These are phyloP conservation scores for Irena cyanogastra DNA, from an alignment of 2,113 vertebrate species.

Conservation along the genomic window DNA sequence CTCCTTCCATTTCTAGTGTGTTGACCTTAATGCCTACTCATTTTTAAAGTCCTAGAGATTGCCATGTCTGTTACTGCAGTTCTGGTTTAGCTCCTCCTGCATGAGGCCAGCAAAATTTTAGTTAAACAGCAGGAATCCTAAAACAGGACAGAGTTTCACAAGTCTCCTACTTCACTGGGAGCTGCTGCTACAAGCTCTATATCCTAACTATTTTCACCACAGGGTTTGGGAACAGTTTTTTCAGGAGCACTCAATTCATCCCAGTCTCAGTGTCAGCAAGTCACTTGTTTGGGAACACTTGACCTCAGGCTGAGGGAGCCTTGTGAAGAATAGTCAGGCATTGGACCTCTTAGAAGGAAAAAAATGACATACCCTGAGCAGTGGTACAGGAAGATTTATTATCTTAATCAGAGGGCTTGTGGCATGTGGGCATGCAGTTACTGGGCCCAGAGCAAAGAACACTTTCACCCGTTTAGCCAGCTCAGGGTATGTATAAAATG, in stretches of 20 bases:
- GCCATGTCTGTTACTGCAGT: background rate
- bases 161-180: background rate
- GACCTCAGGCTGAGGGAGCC: background rate
- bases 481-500: conserved; percentile 88
- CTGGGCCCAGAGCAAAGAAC: conserved; percentile 85
- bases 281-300: background rate
- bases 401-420: conserved; percentile 81
- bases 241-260: background rate
- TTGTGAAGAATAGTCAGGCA: background rate
- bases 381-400: conserved; percentile 67
- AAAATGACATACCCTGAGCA: conserved; percentile 77
- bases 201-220: background rate
- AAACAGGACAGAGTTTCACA: background rate
- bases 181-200: background rate
- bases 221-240: background rate
- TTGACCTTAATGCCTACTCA: background rate
- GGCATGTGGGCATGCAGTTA: conserved; percentile 72
- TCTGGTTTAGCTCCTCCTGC: background rate
- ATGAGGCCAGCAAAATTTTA: background rate
- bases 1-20: background rate
- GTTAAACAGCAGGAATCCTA: background rate
- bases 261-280: background rate
- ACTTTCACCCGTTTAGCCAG: conserved; percentile 86
- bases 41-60: background rate
- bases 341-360: background rate